These are phyloP conservation scores for Pachydiplax longipennis DNA, from an alignment of 2,888 invertebrate genomes.

Conservation along the genomic window DNA sequence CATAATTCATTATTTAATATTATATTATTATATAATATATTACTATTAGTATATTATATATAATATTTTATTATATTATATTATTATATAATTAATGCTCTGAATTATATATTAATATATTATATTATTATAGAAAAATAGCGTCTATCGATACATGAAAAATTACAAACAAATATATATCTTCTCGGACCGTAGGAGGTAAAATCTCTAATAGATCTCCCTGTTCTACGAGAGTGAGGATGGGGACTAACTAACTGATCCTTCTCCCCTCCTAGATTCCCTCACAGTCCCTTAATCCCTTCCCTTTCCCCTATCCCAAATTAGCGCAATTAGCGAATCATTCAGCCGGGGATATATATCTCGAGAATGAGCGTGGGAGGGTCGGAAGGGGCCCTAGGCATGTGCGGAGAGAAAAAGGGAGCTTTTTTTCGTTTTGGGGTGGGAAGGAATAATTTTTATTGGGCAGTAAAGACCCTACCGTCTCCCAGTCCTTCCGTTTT, in stretches of 20 bases:
- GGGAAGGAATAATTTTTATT: neutral
- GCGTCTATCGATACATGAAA: too few species aligned
- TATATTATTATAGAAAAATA: too few species aligned
- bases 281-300: neutral
- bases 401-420: neutral
- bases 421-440: neutral
- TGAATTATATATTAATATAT: too few species aligned
- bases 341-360: constrained; percentile 28
- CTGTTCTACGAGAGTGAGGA: neutral
- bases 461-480: neutral
- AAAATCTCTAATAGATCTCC: neutral
- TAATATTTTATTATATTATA: too few species aligned
- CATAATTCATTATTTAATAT: too few species aligned
- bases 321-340: constrained; percentile 42
- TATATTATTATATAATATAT: too few species aligned
- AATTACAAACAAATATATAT: too few species aligned
- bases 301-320: neutral
- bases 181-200: too few species aligned
- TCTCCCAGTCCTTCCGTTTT: neutral
- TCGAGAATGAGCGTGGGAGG: neutral
- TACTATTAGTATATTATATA: too few species aligned
- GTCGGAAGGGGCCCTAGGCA: neutral
- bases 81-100: too few species aligned
- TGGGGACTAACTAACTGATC: neutral
- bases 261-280: neutral